Percentiles rank a stretch among this genome's conserved stretches.
Conservation (phyloP, 1,140 invertebrate species). For the Lepidurus couesii region DNA sequence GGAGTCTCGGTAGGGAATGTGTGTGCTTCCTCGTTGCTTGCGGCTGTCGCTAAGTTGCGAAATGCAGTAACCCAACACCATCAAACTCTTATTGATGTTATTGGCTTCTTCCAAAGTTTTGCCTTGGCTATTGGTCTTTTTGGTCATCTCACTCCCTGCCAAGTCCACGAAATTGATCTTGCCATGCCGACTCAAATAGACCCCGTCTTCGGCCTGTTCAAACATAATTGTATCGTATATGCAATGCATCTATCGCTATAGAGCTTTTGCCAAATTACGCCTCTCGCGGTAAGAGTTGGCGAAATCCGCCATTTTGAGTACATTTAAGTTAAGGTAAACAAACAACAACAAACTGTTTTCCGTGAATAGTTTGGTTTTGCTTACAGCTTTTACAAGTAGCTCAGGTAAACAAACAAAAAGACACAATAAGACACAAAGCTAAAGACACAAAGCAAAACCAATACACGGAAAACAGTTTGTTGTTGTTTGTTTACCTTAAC, state of each 20-base stretch:
- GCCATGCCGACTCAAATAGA: slow-evolving; percentile 79
- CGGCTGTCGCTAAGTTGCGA: slow-evolving; percentile 74
- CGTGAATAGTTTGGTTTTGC: too few species aligned
- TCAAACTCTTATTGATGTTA: slow-evolving; percentile 92
- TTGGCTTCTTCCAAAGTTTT: slow-evolving; percentile 89
- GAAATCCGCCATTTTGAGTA: too few species aligned
- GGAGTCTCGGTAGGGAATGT: slow-evolving; percentile 89
- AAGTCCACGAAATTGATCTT: slow-evolving; percentile 92
- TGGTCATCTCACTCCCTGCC: slow-evolving; percentile 89
- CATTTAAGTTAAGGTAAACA: too few species aligned
- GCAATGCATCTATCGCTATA: background rate
- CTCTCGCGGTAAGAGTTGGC: too few species aligned
- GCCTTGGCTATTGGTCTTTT: slow-evolving; percentile 84
- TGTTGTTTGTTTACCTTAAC: too few species aligned
- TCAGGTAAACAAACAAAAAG: too few species aligned
- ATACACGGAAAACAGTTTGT: too few species aligned
- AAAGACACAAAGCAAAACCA: too few species aligned
- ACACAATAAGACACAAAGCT: too few species aligned
- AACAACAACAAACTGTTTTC: too few species aligned
- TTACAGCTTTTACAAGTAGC: too few species aligned
- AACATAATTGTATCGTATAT: background rate
- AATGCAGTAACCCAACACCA: slow-evolving; percentile 93
- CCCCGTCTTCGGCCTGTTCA: slow-evolving; percentile 59
- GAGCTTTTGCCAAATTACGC: too few species aligned
- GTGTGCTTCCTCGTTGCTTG: slow-evolving; percentile 65